Base-by-base conservation (phyloP, 1,140 invertebrate genomes). In the Goniozus legneri region DNA sequence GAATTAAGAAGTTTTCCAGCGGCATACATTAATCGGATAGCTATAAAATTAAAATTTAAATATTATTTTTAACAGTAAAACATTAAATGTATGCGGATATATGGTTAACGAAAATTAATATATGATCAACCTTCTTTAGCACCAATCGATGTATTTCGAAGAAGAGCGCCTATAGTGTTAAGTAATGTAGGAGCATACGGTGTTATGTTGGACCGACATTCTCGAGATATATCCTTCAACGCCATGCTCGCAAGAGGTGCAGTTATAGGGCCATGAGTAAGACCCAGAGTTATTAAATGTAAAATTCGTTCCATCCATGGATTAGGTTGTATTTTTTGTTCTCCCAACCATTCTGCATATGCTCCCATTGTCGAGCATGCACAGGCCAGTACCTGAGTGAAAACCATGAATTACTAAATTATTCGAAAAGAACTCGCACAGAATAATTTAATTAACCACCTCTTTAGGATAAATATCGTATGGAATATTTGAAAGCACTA, bases 291-390 rank as follows among this genome's bases (percentile, higher is more conserved):
- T 3, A 90, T 76, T 1, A 91, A 71, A 6, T 82, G 81, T 36
- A 89, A 69, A 7, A 89, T 76, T 22, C 78, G 84, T 38, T 84
- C 81, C 2, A 88, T 76, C 58, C 92, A 76, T 13, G 87, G 73
- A 8, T 84, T 81, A 1, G 82, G 85, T 71, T 86, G 83, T 10
- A 27, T 27, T n/a, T n/a, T n/a, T n/a, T n/a, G n/a, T 35, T 73
- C 80, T 46, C 80, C 82, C 33, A 95, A 78, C 90, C 91, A 94
- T 52, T 89, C 83, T 13, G 89, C 85, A 76, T 90, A 92, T 0
- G 86, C 82, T 16, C 87, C 88, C 8, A 76, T 48, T 64, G 71
- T 55, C 0, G 64, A 65, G 49, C 73, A 76, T 0, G 71, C 71
- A 21, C 62, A 60, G 1, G 62, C 58, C 33, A 75, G 40, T 14